Evolutionary conservation across 2,888 invertebrate species (phyloP).

Genomic region (Gymnocheta viridis): DNA sequence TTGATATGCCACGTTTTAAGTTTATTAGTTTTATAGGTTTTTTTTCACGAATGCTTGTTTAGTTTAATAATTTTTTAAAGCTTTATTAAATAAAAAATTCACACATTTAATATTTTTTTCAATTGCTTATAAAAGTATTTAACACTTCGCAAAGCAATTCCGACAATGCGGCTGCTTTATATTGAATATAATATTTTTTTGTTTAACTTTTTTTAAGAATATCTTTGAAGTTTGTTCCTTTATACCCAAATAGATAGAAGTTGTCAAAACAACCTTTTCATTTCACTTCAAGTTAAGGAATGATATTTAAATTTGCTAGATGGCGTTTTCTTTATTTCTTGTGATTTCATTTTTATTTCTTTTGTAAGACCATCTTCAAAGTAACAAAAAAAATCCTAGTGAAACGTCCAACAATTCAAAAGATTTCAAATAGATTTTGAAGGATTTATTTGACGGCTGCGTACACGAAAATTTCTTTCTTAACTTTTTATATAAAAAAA

Average conservation of each 20-base stretch:
- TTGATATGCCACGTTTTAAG: neutral
- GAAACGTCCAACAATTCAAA: slow-evolving; percentile 64
- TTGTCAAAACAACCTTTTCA: slow-evolving; percentile 76
- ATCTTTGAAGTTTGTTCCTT: slow-evolving; percentile 25
- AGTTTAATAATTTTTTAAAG: neutral
- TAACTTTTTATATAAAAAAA: slow-evolving; percentile 28
- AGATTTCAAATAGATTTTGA: slow-evolving; percentile 66
- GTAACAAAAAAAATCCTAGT: slow-evolving; percentile 50
- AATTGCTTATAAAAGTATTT: slow-evolving; percentile 21
- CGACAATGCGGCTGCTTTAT: slow-evolving; percentile 31
- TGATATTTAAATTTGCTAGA: slow-evolving; percentile 76
- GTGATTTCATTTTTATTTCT: slow-evolving; percentile 51
- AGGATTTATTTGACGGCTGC: slow-evolving; percentile 69
- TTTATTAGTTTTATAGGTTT: neutral
- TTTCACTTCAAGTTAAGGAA: slow-evolving; percentile 79
- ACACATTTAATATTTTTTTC: neutral
- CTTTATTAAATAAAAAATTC: neutral
- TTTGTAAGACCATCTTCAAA: slow-evolving; percentile 46
- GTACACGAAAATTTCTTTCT: slow-evolving; percentile 65
- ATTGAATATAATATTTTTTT: slow-evolving; percentile 21
- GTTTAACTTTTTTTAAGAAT: slow-evolving; percentile 1
- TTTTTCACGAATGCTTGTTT: no score
- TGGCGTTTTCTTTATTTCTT: slow-evolving; percentile 60
- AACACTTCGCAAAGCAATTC: slow-evolving; percentile 31
- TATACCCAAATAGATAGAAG: slow-evolving; percentile 48